A percentile compares a stretch with the other conserved stretches of the same genome.
Conservation (phyloP, 2,113 vertebrate genomes). For the Erythrocercus mccallii region DNA sequence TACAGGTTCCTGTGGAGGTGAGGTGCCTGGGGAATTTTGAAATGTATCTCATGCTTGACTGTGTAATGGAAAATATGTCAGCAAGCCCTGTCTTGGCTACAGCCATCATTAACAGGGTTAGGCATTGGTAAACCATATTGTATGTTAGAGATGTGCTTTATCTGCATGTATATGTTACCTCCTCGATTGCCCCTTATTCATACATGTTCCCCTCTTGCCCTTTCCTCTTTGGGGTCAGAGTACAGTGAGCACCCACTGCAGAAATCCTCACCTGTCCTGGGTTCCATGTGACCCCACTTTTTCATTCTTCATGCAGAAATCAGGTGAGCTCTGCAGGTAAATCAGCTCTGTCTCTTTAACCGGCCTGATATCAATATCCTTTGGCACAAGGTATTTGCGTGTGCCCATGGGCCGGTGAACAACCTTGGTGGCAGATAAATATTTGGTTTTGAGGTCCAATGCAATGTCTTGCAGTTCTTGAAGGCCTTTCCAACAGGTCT, state of each 20-base stretch:
- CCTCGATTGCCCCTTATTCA: neutral
- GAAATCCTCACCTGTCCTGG: conserved; percentile 86
- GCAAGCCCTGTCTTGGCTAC: neutral
- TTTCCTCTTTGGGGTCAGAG: neutral
- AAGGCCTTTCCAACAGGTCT: conserved; percentile 96
- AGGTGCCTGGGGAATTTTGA: neutral
- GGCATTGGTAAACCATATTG: neutral
- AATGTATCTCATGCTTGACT: neutral
- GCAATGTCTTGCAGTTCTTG: conserved; percentile 92
- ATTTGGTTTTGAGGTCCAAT: conserved; percentile 92
- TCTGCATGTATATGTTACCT: neutral
- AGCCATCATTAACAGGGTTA: neutral
- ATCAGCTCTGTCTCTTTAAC: conserved; percentile 94
- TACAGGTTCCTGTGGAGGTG: neutral
- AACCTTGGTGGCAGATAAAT: conserved; percentile 96
- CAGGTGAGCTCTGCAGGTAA: conserved; percentile 95
- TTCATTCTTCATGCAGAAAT: conserved; percentile 93
- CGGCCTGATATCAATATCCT: conserved; percentile 94
- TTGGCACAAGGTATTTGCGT: conserved; percentile 96
- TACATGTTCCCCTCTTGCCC: neutral
- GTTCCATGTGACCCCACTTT: conserved; percentile 94
- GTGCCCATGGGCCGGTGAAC: conserved; percentile 93
- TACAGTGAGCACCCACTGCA: neutral
- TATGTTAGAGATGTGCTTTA: neutral
- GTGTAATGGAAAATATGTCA: neutral